Base-by-base conservation (phyloP, 2,113 vertebrate species). In the Salvelinus namaycush region DNA sequence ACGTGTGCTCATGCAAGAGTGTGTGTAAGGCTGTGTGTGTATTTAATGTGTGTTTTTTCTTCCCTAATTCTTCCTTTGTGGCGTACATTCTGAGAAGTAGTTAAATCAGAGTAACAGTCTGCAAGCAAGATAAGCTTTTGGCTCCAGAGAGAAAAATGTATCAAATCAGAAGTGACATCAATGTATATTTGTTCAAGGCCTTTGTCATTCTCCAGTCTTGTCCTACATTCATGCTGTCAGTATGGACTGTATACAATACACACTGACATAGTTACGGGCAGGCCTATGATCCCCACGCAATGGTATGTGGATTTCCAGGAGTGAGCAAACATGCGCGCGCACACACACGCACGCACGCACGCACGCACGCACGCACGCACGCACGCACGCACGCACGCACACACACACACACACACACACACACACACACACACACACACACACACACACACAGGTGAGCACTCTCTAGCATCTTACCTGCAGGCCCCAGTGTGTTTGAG, bases 111-210 rank as follows among this genome's bases (percentile, higher is more conserved):
- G 83, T 87, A 82, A 81, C 86, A 73, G 79, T 72, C 86, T 89
- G 88, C 86, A 90, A 91, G 92, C 77, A 79, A 20, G 74, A 88
- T 85, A 78, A 88, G 83, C 80, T 86, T 87, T 88, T 86, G 87
- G 76, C 76, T 87, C 68, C 78, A 83, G 79, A 83, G 70, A 72
- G 81, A 86, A 87, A 83, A 72, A 84, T 85, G 83, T 73, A 57
- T 26, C 76, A 71, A 71, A 39, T 49, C 77, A 27, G 60, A 86
- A 51, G 48, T 16, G 72, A 72, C 48, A 22, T 6, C n/a, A 60
- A n/a, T 20, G 5, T 64, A 4, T 73, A 59, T 67, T 48, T 49
- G 24, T 16, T 74, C 65, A 68, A 49, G 78, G 81, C 54, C 74
- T 66, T 86, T 85, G 79, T 89, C 87, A 87, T 34, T 74, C 82